These are phyloP conservation scores for Mellilla xanthometata DNA, from an alignment of 2,888 invertebrate genomes.

Conservation along the genomic window DNA sequence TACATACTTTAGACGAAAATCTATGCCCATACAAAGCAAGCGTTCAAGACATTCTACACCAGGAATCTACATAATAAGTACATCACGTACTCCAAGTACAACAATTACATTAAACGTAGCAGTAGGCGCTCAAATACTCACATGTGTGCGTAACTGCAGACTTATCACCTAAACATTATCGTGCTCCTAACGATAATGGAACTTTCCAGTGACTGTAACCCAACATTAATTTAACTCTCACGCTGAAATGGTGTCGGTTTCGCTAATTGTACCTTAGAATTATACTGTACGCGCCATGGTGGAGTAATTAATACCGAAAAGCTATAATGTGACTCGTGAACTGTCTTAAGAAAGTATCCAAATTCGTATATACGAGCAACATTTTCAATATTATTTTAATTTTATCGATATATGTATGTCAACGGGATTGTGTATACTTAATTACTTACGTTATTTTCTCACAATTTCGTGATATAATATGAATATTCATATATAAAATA, in stretches of 20 bases:
- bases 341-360: background rate
- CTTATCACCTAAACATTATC: slow-evolving; percentile 66
- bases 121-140: no score
- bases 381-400: no score
- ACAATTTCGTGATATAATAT: no score
- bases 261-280: slow-evolving; percentile 78
- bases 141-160: slow-evolving; percentile 35
- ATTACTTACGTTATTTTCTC: no score
- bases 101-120: slow-evolving; percentile 14
- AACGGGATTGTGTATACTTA: no score
- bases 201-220: slow-evolving; percentile 79
- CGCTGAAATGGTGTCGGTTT: slow-evolving; percentile 79
- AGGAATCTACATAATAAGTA: no score
- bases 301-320: slow-evolving; percentile 64
- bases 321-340: slow-evolving; percentile 7
- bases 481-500: no score
- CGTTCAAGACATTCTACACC: slow-evolving; percentile 11
- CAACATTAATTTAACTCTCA: slow-evolving; percentile 78
- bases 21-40: background rate
- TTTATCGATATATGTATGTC: no score
- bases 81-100: slow-evolving; percentile 19
- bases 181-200: slow-evolving; percentile 78
- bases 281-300: slow-evolving; percentile 71
- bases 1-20: no score
- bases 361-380: no score